Evolutionary conservation across 2,113 vertebrate species (phyloP).

Genomic region (Oryzias melastigma): DNA sequence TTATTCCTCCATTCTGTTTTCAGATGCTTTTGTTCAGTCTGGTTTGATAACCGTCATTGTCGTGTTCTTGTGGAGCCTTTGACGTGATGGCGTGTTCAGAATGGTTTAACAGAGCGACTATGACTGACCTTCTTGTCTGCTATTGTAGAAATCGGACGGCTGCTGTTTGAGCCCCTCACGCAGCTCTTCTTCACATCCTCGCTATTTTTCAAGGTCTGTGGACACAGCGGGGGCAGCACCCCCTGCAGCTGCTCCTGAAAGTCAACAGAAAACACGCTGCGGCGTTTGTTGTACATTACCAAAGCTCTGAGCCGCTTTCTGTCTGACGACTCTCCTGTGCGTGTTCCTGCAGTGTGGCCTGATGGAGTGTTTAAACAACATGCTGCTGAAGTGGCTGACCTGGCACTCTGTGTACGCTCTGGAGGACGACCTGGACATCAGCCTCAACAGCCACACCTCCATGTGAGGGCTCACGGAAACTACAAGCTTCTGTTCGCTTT

Average conservation of each 20-base stretch:
- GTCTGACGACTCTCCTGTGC: not conserved
- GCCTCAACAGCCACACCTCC: slow-evolving; percentile 74
- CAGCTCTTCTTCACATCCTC: slow-evolving; percentile 91
- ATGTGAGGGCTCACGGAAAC: slow-evolving; percentile 67
- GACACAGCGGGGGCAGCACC: not conserved
- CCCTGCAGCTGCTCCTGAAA: not conserved
- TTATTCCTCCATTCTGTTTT: slow-evolving; percentile 10
- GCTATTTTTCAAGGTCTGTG: slow-evolving; percentile 89
- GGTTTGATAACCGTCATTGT: not conserved
- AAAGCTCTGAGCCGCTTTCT: not conserved
- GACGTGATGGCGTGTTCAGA: not conserved
- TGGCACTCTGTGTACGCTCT: slow-evolving; percentile 74
- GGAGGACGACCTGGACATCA: slow-evolving; percentile 71
- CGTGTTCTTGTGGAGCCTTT: not conserved
- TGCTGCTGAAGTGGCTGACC: slow-evolving; percentile 90
- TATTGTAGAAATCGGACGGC: slow-evolving; percentile 78
- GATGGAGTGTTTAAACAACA: slow-evolving; percentile 84
- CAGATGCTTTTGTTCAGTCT: not conserved
- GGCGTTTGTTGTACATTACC: slow-evolving; percentile 2
- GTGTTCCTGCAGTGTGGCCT: slow-evolving; percentile 80
- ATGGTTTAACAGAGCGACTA: not conserved
- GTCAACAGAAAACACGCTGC: not conserved
- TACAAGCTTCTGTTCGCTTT: not conserved
- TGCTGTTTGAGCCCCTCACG: slow-evolving; percentile 83
- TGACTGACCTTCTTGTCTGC: slow-evolving; percentile 23